Conservation (phyloP, 1,140 invertebrate genomes). For the Pogonomyrmex californicus region DNA sequence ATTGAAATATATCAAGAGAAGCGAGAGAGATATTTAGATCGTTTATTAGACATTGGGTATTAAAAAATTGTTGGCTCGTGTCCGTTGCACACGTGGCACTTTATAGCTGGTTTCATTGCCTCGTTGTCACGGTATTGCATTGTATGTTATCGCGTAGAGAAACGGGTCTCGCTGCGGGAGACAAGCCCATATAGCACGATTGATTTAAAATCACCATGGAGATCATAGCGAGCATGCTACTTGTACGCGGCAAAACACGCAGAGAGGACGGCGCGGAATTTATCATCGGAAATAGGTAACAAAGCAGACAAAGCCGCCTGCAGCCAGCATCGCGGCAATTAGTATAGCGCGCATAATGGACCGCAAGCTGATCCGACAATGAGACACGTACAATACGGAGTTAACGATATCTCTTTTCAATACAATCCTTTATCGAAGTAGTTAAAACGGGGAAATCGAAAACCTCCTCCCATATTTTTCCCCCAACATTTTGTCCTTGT, state of each 20-base stretch:
- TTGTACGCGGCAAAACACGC: conserved; percentile 33
- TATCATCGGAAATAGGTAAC: conserved; percentile 50
- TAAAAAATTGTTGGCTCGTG: background rate
- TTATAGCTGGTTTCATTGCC: conserved; percentile 21
- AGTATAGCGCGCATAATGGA: conserved; percentile 19
- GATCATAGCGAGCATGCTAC: conserved; percentile 51
- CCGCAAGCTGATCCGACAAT: conserved; percentile 1
- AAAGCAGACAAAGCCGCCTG: conserved; percentile 43
- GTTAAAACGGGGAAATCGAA: background rate
- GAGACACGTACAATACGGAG: background rate
- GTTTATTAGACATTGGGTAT: conserved; percentile 5
- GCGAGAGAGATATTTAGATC: background rate
- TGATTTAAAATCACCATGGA: conserved; percentile 57
- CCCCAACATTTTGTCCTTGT: background rate
- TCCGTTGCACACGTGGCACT: background rate
- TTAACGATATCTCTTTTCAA: background rate
- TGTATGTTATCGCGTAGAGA: conserved; percentile 19
- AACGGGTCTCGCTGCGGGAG: conserved; percentile 23
- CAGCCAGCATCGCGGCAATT: conserved; percentile 40
- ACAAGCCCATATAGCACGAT: conserved; percentile 33
- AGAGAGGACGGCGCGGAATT: conserved; percentile 37
- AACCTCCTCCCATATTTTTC: background rate
- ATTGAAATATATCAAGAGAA: background rate
- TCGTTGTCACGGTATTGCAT: conserved; percentile 22
- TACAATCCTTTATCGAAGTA: background rate